Conservation (phyloP, 2,888 invertebrate genomes). For the Machimus atricapillus region DNA sequence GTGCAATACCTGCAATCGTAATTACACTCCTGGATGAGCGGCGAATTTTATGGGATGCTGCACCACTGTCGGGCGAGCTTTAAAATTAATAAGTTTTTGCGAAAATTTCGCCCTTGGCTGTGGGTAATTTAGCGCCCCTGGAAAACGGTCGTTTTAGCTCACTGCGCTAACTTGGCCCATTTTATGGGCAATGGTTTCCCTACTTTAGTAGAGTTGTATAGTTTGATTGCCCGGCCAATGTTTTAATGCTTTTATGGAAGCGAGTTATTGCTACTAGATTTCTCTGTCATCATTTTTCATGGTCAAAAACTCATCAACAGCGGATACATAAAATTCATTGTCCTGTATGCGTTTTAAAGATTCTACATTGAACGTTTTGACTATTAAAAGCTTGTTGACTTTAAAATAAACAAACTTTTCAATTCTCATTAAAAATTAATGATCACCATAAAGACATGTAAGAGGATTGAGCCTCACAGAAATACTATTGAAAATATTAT, state of each 20-base stretch:
- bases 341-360: too few species aligned
- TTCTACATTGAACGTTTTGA: too few species aligned
- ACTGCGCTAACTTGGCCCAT: neutral
- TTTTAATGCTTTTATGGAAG: neutral
- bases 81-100: neutral
- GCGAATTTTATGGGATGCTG: neutral
- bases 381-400: too few species aligned
- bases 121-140: neutral
- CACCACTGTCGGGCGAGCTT: neutral
- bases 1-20: neutral
- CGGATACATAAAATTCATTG: neutral
- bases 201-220: neutral
- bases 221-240: neutral
- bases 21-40: neutral
- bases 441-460: too few species aligned
- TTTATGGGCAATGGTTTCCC: neutral
- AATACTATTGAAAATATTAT: too few species aligned
- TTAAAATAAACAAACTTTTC: too few species aligned
- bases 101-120: neutral
- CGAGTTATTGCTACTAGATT: neutral
- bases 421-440: too few species aligned
- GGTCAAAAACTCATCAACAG: neutral
- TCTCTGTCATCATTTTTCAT: neutral
- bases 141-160: neutral
- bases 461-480: too few species aligned